Base-by-base conservation (phyloP, 2,888 invertebrate genomes). In the Habroteleia sp. region DNA sequence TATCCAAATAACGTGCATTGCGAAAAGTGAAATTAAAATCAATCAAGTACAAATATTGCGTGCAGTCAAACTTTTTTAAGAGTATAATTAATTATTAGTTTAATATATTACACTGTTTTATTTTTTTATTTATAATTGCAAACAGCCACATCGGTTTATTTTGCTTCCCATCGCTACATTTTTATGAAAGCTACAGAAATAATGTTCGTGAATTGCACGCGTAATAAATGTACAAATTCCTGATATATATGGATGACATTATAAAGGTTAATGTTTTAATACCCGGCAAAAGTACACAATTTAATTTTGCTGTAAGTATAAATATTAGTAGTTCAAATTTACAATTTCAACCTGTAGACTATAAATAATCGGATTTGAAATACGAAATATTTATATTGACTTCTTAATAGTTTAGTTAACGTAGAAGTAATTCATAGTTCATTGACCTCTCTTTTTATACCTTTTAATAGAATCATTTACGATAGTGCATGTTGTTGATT, bases 161-260 rank as follows among this genome's bases (percentile, higher is more conserved):
- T 37, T 3, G 11, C n/a, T 11, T 37, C n/a, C 6, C 10, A 23
- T 41, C 41, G 7, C 20, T 37, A 41, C 2, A 20, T 2, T 14
- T 35, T 35, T 10, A 6, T 11, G 11, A 1, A 8, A 11, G 11
- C 23, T 23, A 35, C 33, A 6, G 41, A 10, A 11, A 11, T 41
- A 29, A 29, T 29, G 27, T 3, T 13, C 14, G 4, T 6, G 20
- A 44, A 44, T 44, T 44, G 29, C 23, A 41, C 23, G 41, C 41
- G 23, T 41, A 41, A 41, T 41, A 23, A 41, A 41, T 11, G 11
- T 14, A 3, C 5, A 7, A 7, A 35, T 35, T 3, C 7, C 7
- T 1, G 7, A 7, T 35, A 14, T 35, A 35, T 35, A 6, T 14
- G 6, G 14, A 35, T 7, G 33, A 1, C 14, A 14, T 29, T 29